phyloP scores from a whole-genome alignment of 2,797 vertebrate species.

The Buphagus erythrorhynchus region DNA sequence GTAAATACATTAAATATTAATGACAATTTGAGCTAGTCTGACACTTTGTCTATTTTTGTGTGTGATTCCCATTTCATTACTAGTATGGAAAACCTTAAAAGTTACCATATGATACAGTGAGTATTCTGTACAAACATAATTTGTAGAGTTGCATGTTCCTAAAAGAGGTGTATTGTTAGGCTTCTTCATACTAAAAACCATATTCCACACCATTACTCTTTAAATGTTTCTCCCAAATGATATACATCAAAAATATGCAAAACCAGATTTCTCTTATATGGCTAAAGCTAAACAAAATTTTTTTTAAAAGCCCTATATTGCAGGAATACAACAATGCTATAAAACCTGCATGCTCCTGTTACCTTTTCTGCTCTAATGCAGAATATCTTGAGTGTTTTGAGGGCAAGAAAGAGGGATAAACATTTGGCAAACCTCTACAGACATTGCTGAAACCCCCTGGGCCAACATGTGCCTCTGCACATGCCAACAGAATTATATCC shows the following conservation, averaged over 20 bases:
- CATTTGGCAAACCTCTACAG: background rate
- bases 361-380: background rate
- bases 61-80: slow-evolving; percentile 12
- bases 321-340: background rate
- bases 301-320: fast-evolving
- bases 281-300: background rate
- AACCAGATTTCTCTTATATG: background rate
- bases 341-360: background rate
- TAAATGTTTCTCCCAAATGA: background rate
- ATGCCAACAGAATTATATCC: background rate
- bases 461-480: background rate
- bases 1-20: slow-evolving; percentile 62
- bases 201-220: background rate
- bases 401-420: background rate
- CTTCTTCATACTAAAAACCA: background rate
- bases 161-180: background rate
- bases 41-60: slow-evolving; percentile 37
- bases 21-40: background rate
- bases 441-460: background rate
- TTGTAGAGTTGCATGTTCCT: background rate
- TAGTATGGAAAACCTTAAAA: background rate
- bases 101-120: background rate
- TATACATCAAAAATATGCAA: background rate
- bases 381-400: background rate
- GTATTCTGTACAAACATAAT: background rate